Percentiles rank a stretch among this genome's conserved stretches.
Conservation (phyloP, 2,113 vertebrate genomes). For the Burhinus bistriatus region DNA sequence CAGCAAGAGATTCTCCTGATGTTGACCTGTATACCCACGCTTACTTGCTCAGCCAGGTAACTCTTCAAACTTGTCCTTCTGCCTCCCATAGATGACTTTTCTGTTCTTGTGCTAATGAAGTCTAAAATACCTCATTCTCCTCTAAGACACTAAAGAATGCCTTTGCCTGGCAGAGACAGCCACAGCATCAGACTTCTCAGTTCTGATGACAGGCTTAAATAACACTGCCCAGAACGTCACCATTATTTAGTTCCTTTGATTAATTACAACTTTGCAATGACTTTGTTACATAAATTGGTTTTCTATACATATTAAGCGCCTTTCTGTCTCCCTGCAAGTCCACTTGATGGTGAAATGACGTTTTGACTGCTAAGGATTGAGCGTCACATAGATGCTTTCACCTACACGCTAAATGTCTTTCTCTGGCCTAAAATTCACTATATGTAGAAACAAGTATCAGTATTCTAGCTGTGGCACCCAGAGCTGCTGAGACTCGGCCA, state of each 20-base stretch:
- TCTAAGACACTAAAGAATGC: neutral
- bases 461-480: neutral
- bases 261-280: conserved; percentile 28
- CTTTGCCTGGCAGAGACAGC: neutral
- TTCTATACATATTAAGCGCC: conserved; percentile 13
- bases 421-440: neutral
- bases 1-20: neutral
- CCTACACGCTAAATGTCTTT: neutral
- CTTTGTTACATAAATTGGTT: conserved; percentile 8
- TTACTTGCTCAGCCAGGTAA: neutral
- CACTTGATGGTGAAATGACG: neutral
- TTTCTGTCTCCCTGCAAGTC: neutral
- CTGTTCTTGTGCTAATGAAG: neutral
- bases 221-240: conserved; percentile 30
- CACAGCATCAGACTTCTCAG: neutral
- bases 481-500: neutral
- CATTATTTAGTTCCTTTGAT: conserved; percentile 41
- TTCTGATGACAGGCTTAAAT: conserved; percentile 37
- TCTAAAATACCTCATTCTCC: neutral
- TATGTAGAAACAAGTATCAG: neutral
- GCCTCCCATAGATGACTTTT: neutral
- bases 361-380: neutral
- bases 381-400: neutral
- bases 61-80: neutral
- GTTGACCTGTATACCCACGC: neutral